These are phyloP conservation scores for Drosophila lacertosa DNA, from an alignment of 1,140 invertebrate genomes.

Conservation along the genomic window DNA sequence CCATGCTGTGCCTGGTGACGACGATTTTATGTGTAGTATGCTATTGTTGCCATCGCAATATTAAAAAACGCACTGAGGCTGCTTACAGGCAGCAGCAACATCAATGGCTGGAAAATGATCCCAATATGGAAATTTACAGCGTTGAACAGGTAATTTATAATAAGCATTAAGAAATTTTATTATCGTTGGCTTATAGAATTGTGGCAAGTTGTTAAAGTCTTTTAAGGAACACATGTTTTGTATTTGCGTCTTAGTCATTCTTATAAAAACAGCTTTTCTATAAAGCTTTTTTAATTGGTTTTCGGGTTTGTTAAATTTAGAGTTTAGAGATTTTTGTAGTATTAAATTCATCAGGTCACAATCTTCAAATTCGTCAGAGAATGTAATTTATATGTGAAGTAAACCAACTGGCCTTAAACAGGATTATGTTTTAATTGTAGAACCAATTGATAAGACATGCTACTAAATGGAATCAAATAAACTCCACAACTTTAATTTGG, in stretches of 20 bases:
- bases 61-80: slow-evolving; percentile 86
- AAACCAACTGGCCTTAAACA: no score
- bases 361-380: no score
- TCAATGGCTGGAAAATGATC: slow-evolving; percentile 86
- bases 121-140: slow-evolving; percentile 88
- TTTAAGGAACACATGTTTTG: no score
- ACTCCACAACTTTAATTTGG: background rate
- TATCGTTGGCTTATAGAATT: slow-evolving; percentile 5
- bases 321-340: no score
- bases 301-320: no score
- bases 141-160: slow-evolving; percentile 87
- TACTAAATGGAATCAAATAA: background rate
- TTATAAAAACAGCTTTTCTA: no score
- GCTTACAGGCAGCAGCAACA: slow-evolving; percentile 85
- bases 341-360: no score
- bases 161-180: no score
- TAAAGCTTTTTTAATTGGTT: no score
- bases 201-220: background rate
- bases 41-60: slow-evolving; percentile 88
- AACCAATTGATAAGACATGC: background rate
- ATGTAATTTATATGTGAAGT: no score
- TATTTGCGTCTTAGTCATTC: no score
- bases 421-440: no score
- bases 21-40: slow-evolving; percentile 87
- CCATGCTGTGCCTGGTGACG: slow-evolving; percentile 87